phyloP scores from a whole-genome alignment of 2,888 invertebrate genomes.

The Trachelus troglodyta region DNA sequence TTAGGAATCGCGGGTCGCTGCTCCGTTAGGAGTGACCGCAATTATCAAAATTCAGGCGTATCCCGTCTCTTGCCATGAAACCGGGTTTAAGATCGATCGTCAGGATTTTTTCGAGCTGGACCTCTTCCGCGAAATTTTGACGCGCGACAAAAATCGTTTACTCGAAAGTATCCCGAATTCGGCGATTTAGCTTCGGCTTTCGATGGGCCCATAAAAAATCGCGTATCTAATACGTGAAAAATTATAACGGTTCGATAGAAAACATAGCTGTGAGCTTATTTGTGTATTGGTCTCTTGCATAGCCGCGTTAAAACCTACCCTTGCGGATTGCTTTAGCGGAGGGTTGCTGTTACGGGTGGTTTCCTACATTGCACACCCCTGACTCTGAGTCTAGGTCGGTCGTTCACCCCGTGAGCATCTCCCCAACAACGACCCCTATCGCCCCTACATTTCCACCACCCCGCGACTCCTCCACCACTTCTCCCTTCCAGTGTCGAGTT shows the following conservation, averaged over 20 bases:
- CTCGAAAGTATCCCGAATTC: neutral
- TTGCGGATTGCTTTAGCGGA: constrained; percentile 56
- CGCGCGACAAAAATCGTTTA: neutral
- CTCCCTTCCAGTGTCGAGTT: constrained; percentile 13
- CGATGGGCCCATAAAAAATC: neutral
- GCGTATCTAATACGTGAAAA: neutral
- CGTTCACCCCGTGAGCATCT: constrained; percentile 58
- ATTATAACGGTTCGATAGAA: neutral
- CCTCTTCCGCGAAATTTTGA: neutral
- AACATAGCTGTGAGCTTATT: neutral
- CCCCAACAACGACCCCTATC: constrained; percentile 21
- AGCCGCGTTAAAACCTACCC: constrained; percentile 50
- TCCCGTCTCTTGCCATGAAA: neutral
- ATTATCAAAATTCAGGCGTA: neutral
- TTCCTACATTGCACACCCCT: constrained; percentile 62
- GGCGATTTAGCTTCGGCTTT: neutral
- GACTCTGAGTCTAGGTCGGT: constrained; percentile 67
- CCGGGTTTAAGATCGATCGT: neutral
- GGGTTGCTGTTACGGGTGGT: constrained; percentile 53
- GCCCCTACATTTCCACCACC: constrained; percentile 37
- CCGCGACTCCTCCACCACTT: constrained; percentile 29
- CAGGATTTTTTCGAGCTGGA: neutral
- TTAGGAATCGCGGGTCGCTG: neutral
- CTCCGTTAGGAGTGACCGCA: neutral
- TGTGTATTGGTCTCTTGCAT: neutral